These are phyloP conservation scores for Charanyca ferruginea DNA, from an alignment of 2,888 invertebrate species.

Conservation along the genomic window DNA sequence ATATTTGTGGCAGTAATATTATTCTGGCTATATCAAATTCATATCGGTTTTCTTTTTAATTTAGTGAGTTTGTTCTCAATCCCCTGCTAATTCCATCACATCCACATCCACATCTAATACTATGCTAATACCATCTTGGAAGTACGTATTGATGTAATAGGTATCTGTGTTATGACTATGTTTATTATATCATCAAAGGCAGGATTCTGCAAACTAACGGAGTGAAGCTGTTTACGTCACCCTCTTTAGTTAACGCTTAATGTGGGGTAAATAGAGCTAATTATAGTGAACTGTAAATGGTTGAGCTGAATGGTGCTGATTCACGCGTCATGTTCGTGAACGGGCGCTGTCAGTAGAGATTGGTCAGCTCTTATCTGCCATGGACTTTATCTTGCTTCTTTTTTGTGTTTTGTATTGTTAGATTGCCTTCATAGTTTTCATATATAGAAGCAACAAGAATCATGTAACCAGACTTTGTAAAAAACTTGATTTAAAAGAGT, in stretches of 20 bases:
- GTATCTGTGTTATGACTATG: neutral
- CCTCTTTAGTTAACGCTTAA: slow-evolving; percentile 8
- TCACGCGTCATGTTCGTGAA: too few species aligned
- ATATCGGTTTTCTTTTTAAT: neutral
- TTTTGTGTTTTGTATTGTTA: too few species aligned
- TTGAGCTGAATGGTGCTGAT: too few species aligned
- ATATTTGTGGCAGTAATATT: slow-evolving; percentile 2
- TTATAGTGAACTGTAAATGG: too few species aligned
- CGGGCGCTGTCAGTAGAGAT: too few species aligned
- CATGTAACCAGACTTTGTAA: too few species aligned
- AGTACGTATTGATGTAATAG: slow-evolving; percentile 14
- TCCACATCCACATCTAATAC: slow-evolving; percentile 12
- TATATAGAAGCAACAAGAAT: too few species aligned
- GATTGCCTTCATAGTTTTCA: too few species aligned
- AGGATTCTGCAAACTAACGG: slow-evolving; percentile 14
- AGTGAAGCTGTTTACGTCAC: slow-evolving; percentile 14
- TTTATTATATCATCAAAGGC: slow-evolving; percentile 24
- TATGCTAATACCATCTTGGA: slow-evolving; percentile 7
- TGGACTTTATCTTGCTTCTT: too few species aligned
- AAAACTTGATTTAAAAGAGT: too few species aligned
- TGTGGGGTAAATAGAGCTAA: neutral
- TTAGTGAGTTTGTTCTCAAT: neutral
- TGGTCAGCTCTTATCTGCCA: too few species aligned
- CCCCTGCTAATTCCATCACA: too few species aligned
- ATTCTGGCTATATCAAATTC: neutral